Evolutionary conservation across 2,113 vertebrate genomes (phyloP).

Genomic region (Pithys albifrons): DNA sequence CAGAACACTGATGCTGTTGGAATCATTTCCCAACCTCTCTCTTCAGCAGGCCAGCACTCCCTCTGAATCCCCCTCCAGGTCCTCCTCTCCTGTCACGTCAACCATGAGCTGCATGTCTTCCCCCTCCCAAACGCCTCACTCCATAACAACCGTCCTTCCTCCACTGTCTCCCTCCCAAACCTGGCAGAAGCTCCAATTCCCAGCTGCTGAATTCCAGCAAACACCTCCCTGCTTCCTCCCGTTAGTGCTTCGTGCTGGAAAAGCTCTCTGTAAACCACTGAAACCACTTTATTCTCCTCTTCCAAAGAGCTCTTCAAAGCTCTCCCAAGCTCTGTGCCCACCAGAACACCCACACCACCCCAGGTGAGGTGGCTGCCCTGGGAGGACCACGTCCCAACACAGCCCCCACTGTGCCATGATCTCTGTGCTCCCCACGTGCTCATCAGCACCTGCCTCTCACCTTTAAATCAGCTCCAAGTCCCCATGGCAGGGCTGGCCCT

Average conservation of each 20-base stretch:
- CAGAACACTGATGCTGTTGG: neutral
- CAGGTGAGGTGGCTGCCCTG: neutral
- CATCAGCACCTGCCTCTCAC: neutral
- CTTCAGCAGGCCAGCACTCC: neutral
- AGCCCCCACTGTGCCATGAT: neutral
- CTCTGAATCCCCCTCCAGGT: neutral
- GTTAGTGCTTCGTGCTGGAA: neutral
- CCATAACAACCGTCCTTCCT: neutral
- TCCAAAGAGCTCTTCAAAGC: neutral
- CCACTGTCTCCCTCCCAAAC: neutral
- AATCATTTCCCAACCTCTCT: neutral
- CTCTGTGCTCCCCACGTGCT: accelerated
- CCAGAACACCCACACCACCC: accelerated
- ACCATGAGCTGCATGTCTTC: neutral
- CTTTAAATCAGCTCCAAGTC: neutral
- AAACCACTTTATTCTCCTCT: neutral
- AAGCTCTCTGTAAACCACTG: neutral
- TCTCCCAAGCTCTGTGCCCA: neutral
- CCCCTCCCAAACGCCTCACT: neutral
- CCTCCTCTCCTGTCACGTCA: neutral
- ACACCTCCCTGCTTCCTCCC: neutral
- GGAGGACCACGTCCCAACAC: accelerated
- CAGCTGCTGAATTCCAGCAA: neutral
- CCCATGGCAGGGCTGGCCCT: accelerated
- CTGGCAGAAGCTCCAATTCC: neutral